Evolutionary conservation across 2,888 invertebrate genomes (phyloP).

Genomic region (Desoria tigrina): DNA sequence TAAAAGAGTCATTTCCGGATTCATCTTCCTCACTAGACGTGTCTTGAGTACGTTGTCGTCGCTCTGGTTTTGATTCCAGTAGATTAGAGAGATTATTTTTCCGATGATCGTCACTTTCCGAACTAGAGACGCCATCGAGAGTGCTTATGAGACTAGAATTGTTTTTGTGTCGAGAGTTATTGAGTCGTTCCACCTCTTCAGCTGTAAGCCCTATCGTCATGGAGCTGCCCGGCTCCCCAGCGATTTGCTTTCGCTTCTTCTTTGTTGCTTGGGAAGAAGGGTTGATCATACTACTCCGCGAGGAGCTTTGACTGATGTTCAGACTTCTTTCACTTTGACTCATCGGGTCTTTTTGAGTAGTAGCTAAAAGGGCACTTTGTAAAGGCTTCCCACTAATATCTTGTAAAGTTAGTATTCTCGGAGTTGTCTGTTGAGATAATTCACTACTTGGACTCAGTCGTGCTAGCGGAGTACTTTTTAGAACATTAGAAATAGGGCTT

Average conservation of each 20-base stretch:
- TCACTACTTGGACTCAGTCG: constrained; percentile 89
- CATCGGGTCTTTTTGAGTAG: constrained; percentile 82
- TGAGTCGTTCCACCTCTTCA: constrained; percentile 85
- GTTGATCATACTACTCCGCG: constrained; percentile 55
- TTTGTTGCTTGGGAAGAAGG: constrained; percentile 55
- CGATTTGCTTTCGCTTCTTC: constrained; percentile 56
- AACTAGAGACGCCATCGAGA: constrained; percentile 89
- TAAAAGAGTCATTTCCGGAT: constrained; percentile 92
- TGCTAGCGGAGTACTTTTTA: constrained; percentile 88
- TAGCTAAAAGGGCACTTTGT: constrained; percentile 83
- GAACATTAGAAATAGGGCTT: constrained; percentile 57
- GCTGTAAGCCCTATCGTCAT: constrained; percentile 80
- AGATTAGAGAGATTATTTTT: constrained; percentile 59
- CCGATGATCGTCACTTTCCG: constrained; percentile 55
- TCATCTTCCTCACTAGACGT: constrained; percentile 68
- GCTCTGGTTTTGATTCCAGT: constrained; percentile 38
- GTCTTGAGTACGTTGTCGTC: constrained; percentile 36
- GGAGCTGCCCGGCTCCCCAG: constrained; percentile 64
- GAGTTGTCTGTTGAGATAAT: constrained; percentile 81
- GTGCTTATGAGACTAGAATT: constrained; percentile 89
- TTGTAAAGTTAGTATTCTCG: constrained; percentile 86
- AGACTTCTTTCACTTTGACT: constrained; percentile 88
- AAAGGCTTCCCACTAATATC: constrained; percentile 91
- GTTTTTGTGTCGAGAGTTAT: constrained; percentile 73
- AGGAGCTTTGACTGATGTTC: constrained; percentile 80